Evolutionary conservation across 2,888 invertebrate species (phyloP).

Genomic region (Tenthredo notha): DNA sequence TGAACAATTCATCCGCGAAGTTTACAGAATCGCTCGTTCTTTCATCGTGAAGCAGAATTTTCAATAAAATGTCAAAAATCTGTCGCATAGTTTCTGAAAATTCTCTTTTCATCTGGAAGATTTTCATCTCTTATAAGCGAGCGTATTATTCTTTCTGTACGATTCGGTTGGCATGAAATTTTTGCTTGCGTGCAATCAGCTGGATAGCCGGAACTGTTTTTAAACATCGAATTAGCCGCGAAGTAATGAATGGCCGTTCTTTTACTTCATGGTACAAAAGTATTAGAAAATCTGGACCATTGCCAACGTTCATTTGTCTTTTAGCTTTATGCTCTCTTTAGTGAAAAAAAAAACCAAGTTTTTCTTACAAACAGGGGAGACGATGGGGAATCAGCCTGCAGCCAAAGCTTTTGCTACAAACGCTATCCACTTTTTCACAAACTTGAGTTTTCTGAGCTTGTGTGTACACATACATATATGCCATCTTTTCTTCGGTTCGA

Average conservation of each 20-base stretch:
- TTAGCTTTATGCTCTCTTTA: constrained; percentile 5
- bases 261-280: background rate
- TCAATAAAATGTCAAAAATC: no score
- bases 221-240: background rate
- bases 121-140: no score
- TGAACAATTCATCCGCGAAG: no score
- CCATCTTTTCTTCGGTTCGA: background rate
- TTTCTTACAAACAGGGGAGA: background rate
- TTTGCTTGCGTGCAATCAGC: background rate
- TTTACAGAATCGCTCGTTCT: background rate
- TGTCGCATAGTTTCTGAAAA: no score
- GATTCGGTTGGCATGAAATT: background rate
- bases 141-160: no score
- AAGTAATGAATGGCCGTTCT: background rate
- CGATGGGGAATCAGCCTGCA: background rate
- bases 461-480: background rate
- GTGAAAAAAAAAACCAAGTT: constrained; percentile 4
- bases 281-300: background rate
- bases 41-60: background rate
- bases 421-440: background rate
- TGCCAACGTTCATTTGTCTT: constrained; percentile 13
- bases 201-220: background rate
- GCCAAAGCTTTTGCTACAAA: background rate
- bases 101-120: no score
- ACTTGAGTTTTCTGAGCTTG: background rate